Conservation (phyloP, 1,140 invertebrate species). For the Acromyrmex echinatior region DNA sequence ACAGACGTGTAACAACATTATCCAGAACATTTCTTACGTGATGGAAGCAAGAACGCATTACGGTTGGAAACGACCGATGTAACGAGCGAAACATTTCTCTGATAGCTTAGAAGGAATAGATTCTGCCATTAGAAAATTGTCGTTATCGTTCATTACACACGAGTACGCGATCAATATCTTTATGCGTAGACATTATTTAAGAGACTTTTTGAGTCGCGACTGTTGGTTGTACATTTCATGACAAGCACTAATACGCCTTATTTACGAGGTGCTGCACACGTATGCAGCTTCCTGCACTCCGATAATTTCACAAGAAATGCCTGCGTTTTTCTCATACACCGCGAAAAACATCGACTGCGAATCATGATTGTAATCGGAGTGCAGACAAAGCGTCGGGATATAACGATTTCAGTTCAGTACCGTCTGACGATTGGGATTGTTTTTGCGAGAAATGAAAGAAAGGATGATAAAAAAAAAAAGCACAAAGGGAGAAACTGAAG, state of each 20-base stretch:
- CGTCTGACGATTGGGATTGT: slow-evolving; percentile 20
- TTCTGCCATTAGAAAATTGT: slow-evolving; percentile 38
- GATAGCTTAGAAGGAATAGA: not conserved
- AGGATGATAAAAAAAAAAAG: not conserved
- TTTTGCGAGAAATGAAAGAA: slow-evolving; percentile 25
- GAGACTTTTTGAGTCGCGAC: not conserved
- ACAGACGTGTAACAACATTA: slow-evolving; percentile 56
- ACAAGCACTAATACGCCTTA: not conserved
- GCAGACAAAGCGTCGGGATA: slow-evolving; percentile 21
- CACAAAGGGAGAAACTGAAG: not conserved
- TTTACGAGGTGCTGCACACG: not conserved
- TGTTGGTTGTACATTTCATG: not conserved
- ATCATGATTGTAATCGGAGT: slow-evolving; percentile 32
- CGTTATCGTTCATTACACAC: slow-evolving; percentile 28
- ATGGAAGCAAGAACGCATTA: slow-evolving; percentile 45
- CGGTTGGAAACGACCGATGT: slow-evolving; percentile 14
- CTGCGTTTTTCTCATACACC: not conserved
- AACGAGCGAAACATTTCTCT: slow-evolving; percentile 20
- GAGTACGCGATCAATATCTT: not conserved
- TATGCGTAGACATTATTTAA: not conserved
- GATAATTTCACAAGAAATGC: not conserved
- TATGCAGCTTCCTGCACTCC: not conserved
- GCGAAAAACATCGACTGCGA: not conserved
- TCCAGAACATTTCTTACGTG: slow-evolving; percentile 47
- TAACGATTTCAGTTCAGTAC: slow-evolving; percentile 26